Base-by-base conservation (phyloP, 1,140 invertebrate species). In the Leptopilina clavipes region DNA sequence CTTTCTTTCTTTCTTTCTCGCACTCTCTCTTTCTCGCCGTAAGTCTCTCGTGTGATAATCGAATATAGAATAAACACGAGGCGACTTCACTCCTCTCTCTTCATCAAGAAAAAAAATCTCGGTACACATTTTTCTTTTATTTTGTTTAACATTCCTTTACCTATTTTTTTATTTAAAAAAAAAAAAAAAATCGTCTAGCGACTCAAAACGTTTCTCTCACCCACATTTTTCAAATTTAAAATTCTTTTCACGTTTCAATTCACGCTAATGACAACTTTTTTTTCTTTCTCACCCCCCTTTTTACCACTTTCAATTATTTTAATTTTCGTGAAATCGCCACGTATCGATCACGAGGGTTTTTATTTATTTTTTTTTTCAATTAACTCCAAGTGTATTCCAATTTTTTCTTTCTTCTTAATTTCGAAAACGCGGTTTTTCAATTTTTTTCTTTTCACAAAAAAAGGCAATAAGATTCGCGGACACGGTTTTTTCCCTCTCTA, bases 1-100 rank as follows among this genome's bases (percentile, higher is more conserved):
- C 45, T 79, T 43, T 79, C 75, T 82, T 72, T 74, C 80, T 79
- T 65, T 73, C 79, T 44, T 65, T 74, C 72, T 72, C 76, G 79
- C 48, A 37, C 77, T 71, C 79, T 74, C 73, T 79, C 73, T 74
- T 71, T 72, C 74, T 72, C 71, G 25, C 40, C 80, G 70, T 75
- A 31, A 71, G 71, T 65, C 73, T 59, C 25, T 72, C 73, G 75
- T 77, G 71, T n/a, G n/a, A 72, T 48, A 76, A 78, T 76, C 74
- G 17, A 80, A 77, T 70, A 77, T 80, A 76, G 73, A 80, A 74
- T 77, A 31, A 31, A 75, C 71, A 80, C 71, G 48, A 77, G 70
- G 54, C 72, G 70, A 77, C 45, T 48, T 65, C 19, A 65, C 11
- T 31, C 25, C 25, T 7, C 25, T 6, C n/a, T 31, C 25, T 2